These are phyloP conservation scores for Acestrorhynchus altus DNA, from an alignment of 2,797 vertebrate species.

Conservation along the genomic window DNA sequence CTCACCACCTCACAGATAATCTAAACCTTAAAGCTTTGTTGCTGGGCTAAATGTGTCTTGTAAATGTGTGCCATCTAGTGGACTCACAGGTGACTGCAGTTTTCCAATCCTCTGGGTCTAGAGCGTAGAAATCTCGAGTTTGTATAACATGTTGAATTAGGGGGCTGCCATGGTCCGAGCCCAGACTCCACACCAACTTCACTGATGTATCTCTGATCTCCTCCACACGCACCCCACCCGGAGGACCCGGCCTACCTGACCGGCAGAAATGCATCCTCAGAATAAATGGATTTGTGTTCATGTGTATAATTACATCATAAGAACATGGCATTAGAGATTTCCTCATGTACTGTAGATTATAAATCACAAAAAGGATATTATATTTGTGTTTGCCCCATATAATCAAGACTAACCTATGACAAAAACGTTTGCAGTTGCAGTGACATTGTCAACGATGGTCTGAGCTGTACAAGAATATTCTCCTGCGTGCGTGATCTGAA, in stretches of 20 bases:
- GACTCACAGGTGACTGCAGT: constrained; percentile 88
- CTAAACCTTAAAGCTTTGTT: not conserved
- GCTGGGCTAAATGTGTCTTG: not conserved
- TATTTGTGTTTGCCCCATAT: no score
- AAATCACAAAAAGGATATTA: no score
- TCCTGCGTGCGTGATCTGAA: constrained; percentile 89
- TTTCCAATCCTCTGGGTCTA: constrained; percentile 92
- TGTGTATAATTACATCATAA: not conserved
- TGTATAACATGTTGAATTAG: constrained; percentile 92
- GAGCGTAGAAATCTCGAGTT: constrained; percentile 82
- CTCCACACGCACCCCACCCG: constrained; percentile 89
- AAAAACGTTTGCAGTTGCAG: constrained; percentile 88
- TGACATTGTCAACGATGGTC: constrained; percentile 93
- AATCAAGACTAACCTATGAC: constrained; percentile 85
- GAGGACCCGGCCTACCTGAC: constrained; percentile 88
- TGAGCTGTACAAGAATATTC: constrained; percentile 93
- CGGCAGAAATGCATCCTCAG: not conserved
- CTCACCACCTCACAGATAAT: not conserved
- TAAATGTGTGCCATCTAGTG: constrained; percentile 10
- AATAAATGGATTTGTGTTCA: not conserved
- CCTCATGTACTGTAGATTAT: not conserved
- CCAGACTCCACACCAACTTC: constrained; percentile 90
- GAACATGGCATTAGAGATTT: not conserved
- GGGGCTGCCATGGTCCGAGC: constrained; percentile 91
- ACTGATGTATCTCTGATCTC: constrained; percentile 89